Evolutionary conservation across 2,797 vertebrate genomes (phyloP).

Genomic region (Loriculus beryllinus): DNA sequence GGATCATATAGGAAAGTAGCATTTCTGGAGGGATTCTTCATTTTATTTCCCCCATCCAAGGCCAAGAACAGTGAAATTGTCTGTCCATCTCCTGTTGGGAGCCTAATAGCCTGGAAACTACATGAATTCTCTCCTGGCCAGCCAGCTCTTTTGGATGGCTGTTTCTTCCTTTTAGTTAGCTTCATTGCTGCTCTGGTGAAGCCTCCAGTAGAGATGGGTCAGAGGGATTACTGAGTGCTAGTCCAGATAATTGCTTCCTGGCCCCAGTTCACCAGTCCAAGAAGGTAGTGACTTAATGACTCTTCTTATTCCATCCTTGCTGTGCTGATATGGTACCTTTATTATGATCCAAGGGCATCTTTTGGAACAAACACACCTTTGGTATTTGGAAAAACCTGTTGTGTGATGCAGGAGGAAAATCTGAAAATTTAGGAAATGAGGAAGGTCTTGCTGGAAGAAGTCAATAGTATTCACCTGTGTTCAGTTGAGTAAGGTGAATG

Average conservation of each 20-base stretch:
- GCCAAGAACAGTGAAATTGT: neutral
- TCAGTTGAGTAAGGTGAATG: neutral
- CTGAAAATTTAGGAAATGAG: neutral
- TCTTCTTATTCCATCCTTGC: neutral
- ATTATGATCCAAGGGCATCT: neutral
- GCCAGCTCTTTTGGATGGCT: neutral
- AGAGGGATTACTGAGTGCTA: neutral
- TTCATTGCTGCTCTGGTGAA: neutral
- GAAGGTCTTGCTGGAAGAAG: neutral
- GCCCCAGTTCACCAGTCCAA: neutral
- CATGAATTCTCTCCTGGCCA: neutral
- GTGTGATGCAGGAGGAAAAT: neutral
- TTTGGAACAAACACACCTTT: neutral
- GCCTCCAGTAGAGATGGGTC: neutral
- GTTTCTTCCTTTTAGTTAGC: neutral
- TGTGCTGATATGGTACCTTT: neutral
- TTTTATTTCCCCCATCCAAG: neutral
- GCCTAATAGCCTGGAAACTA: neutral
- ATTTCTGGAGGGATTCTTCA: neutral
- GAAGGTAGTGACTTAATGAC: neutral
- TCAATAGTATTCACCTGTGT: neutral
- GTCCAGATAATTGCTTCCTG: neutral
- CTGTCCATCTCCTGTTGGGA: constrained; percentile 15
- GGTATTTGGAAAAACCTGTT: neutral
- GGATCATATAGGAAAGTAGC: neutral